These are phyloP conservation scores for Cliona cf. orientalis DNA, from an alignment of 37 sponge, comb jelly and placozoan genomes.

Conservation along the genomic window DNA sequence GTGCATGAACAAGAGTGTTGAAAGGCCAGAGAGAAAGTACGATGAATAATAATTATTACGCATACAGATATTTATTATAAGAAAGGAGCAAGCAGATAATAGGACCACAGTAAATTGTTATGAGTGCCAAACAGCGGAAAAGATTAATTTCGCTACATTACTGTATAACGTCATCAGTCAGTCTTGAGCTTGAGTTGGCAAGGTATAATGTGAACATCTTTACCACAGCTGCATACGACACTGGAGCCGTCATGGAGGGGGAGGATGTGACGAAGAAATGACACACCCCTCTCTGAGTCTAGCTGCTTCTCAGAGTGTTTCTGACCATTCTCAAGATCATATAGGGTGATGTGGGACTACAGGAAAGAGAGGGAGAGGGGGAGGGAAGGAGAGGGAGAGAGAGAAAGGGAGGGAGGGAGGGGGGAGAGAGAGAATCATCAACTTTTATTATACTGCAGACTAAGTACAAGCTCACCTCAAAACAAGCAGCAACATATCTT, in stretches of 20 bases:
- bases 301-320: constrained; percentile 20
- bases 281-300: not conserved
- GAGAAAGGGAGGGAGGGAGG: not conserved
- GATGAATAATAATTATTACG: too few relatives aligned
- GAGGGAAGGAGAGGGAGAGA: not conserved
- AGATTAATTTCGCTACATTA: too few relatives aligned
- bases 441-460: not conserved
- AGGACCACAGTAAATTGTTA: too few relatives aligned
- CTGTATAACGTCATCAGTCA: constrained; percentile 13
- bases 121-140: too few relatives aligned
- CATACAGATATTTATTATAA: too few relatives aligned
- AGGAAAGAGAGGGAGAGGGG: not conserved
- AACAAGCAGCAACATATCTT: constrained; percentile 26
- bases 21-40: too few relatives aligned
- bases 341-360: constrained; percentile 37
- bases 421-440: not conserved
- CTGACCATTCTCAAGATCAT: constrained; percentile 28
- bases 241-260: constrained; percentile 18
- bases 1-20: too few relatives aligned
- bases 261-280: constrained; percentile 3
- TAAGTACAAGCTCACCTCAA: constrained; percentile 37
- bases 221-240: constrained; percentile 57
- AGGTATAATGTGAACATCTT: constrained; percentile 49
- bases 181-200: constrained; percentile 54
- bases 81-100: too few relatives aligned